Evolutionary conservation across 2,113 vertebrate genomes (phyloP), one percentile per base, ranked within the genome.

Genomic region (Platichthys flesus): DNA sequence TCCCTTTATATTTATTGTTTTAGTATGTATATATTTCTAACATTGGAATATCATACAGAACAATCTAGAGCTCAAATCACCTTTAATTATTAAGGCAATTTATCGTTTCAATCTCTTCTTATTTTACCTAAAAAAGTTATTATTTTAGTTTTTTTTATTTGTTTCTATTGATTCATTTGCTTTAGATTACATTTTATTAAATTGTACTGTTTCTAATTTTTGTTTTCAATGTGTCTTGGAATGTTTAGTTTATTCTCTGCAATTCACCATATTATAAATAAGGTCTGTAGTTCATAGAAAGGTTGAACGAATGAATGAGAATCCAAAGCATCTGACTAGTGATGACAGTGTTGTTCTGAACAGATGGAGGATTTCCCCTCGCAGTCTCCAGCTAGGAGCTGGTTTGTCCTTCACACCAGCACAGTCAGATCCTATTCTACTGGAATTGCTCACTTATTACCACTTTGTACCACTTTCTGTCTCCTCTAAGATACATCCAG

Each of bases 351-450:
- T 10, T 55, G 35, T 2, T 76, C 61, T 9, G 42, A 71, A 16
- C 71, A 79, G 80, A 54, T 74, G 60, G 45, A 61, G 60, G 45
- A 58, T 72, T 78, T 82, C 70, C 70, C 72, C 65, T 42, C 1
- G 20, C 59, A 47, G 35, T 82, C 75, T 59, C 8, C 14, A 14
- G 28, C 21, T 71, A 79, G 74, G 42, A 82, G 45, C 68, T 74
- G 58, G 24, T 62, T 45, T n/a, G 47, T 35, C 61, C 12, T 64
- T 31, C 37, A 13, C 18, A 71, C 40, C 67, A 51, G 69, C 42
- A 70, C 51, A 71, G 45, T 47, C 61, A 47, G 24, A 28, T 83
- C 61, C 55, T 35, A 71, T 47, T 66, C 15, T 47, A 60, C 55
- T 18, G 1, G 62, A 58, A 21, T 20, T 61, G 40, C 15, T 18